Base-by-base conservation (phyloP, 2,797 vertebrate species). In the Paedocypris micromegethes region DNA sequence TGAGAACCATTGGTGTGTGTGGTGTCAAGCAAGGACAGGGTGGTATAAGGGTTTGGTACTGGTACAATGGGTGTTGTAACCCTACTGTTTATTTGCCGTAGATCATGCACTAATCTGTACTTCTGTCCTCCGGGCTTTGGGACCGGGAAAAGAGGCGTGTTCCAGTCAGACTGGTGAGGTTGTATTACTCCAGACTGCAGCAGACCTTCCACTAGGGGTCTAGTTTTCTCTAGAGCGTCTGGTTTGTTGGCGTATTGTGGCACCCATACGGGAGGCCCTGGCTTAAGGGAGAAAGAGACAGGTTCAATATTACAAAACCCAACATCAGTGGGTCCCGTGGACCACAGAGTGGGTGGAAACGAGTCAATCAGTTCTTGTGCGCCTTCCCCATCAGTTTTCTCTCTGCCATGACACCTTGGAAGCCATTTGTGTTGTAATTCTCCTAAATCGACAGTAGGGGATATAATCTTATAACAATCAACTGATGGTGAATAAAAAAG, bases 31-130 rank as follows among this genome's bases (percentile, higher is more conserved):
- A 5, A 8, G 3, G 47, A 6, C 4, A 64, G n/a, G 5, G 45
- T 23, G 1, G 39, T 51, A 48, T 64, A 64, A 3, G 61, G 61
- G 47, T 64, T 64, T 2, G 61, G 61, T 2, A 64, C 61, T 2
- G 61, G 8, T 2, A 64, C 46, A 2, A 40, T 38, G 2, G 61
- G 61, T n/a, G 47, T 58, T 2, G 9, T 40, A 2, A 58, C 38
- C 6, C 38, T 58, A 39, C 41, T 43, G 9, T 58, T 58, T 4
- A 58, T 39, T 41, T 43, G 8, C 4, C 55, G 9, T 2, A 58
- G 38, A 39, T 58, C 55, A 58, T 58, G 55, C 6, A 58, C 50
- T 8, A 58, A 8, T 39, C 55, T 58, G 9, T 58, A 58, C 38
- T 58, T 58, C n/a, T n/a, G n/a, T 2, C 41, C 55, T 2, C 38